These are phyloP conservation scores for Spialia ferax DNA, from an alignment of 2,888 invertebrate genomes.

Conservation along the genomic window DNA sequence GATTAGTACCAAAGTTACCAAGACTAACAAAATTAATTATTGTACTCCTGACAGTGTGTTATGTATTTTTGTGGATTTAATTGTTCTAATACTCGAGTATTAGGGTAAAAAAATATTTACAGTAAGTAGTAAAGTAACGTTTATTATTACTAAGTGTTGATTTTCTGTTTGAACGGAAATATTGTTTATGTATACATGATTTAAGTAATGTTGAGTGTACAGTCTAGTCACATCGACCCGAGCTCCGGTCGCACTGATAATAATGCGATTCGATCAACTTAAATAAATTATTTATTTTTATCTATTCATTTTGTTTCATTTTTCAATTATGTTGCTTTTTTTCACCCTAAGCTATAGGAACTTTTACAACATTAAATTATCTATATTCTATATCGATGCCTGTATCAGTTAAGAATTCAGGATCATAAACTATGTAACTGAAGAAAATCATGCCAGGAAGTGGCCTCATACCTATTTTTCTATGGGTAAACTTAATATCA, in stretches of 20 bases:
- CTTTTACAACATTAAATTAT: too few species aligned
- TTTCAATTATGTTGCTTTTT: slow-evolving; percentile 8
- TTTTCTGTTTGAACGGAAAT: slow-evolving; percentile 83
- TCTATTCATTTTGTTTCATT: slow-evolving; percentile 67
- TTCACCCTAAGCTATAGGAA: not conserved
- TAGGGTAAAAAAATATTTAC: slow-evolving; percentile 81
- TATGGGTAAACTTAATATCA: not conserved
- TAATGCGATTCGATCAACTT: slow-evolving; percentile 74
- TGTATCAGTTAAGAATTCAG: not conserved
- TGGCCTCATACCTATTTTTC: too few species aligned
- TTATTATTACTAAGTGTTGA: slow-evolving; percentile 81
- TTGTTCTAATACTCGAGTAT: slow-evolving; percentile 86
- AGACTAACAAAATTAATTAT: slow-evolving; percentile 82
- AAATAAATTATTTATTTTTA: slow-evolving; percentile 85
- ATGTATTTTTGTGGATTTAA: slow-evolving; percentile 82
- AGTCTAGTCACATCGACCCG: slow-evolving; percentile 83
- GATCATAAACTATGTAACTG: too few species aligned
- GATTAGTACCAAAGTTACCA: slow-evolving; percentile 63
- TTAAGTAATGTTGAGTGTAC: slow-evolving; percentile 84
- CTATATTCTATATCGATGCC: too few species aligned
- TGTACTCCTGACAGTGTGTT: slow-evolving; percentile 77
- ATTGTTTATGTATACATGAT: slow-evolving; percentile 75
- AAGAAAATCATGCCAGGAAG: too few species aligned
- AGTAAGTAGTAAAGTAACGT: slow-evolving; percentile 81
- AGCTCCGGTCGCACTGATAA: slow-evolving; percentile 76